These are phyloP conservation scores for Drosophila sordidapex DNA, from an alignment of 2,888 invertebrate species.

Conservation along the genomic window DNA sequence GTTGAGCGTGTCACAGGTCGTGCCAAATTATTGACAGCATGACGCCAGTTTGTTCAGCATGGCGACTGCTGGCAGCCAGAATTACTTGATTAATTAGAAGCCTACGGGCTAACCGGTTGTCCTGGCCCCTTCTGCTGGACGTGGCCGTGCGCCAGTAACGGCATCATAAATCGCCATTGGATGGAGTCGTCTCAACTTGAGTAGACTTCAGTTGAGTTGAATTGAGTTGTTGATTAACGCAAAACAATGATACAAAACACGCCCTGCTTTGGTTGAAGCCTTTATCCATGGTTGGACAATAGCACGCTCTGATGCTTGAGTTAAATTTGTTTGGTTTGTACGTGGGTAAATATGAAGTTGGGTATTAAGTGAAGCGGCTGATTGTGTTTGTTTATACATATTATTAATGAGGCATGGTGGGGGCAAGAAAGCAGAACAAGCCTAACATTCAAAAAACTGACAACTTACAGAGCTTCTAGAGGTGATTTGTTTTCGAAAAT, in stretches of 20 bases:
- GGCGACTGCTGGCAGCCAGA: conserved; percentile 26
- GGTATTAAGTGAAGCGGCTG: conserved; percentile 10
- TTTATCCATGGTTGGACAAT: conserved; percentile 18
- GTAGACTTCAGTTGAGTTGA: conserved; percentile 23
- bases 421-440: neutral
- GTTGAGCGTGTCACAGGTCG: conserved; percentile 56
- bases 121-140: conserved; percentile 3
- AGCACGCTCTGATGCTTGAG: conserved; percentile 17
- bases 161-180: conserved; percentile 58
- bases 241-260: conserved; percentile 27
- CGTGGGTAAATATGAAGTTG: conserved; percentile 5
- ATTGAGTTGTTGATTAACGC: conserved; percentile 55
- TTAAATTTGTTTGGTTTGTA: conserved; percentile 24
- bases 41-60: conserved; percentile 32
- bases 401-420: neutral
- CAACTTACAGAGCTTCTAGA: neutral
- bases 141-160: conserved; percentile 21
- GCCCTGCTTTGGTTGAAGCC: conserved; percentile 3
- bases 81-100: conserved; percentile 73
- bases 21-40: conserved; percentile 78
- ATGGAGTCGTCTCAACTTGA: conserved; percentile 33
- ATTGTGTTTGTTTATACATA: neutral
- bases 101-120: conserved; percentile 39
- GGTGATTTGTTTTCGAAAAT: neutral
- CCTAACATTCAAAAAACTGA: neutral